phyloP scores from a whole-genome alignment of 2,797 vertebrate species.

The Clarias fuscus region DNA sequence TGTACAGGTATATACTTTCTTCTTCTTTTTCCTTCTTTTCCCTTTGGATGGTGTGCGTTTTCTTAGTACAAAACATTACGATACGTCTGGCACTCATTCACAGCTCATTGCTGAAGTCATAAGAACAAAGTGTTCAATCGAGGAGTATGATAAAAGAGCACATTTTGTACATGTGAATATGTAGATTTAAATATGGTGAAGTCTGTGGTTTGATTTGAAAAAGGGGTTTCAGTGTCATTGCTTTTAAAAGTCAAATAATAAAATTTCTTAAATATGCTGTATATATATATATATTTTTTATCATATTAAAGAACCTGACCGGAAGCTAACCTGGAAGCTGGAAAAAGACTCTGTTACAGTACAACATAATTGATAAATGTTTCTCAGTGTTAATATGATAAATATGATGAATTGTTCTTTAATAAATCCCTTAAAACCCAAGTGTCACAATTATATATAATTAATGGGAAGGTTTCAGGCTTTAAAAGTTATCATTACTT shows the following conservation, averaged over 20 bases:
- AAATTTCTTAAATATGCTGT: background rate
- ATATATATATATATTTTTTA: background rate
- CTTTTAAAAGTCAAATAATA: background rate
- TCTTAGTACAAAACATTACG: background rate
- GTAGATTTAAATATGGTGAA: background rate
- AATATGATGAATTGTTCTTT: background rate
- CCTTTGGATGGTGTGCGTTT: background rate
- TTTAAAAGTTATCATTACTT: too few relatives aligned
- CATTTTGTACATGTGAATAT: background rate
- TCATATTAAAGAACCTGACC: background rate
- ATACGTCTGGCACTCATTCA: constrained; percentile 15
- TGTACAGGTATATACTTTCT: background rate
- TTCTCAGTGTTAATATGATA: background rate
- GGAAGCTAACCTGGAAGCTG: background rate
- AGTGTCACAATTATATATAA: too few relatives aligned
- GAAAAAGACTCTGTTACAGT: background rate
- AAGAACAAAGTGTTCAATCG: background rate
- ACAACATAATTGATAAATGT: background rate
- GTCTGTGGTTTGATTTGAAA: background rate
- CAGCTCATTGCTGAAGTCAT: constrained; percentile 4
- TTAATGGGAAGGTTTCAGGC: too few relatives aligned
- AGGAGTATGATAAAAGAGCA: too few relatives aligned
- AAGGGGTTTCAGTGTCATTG: background rate
- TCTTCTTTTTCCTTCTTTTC: background rate
- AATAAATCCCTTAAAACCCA: too few relatives aligned